phyloP scores from a whole-genome alignment of 23 tunicate genomes.

The Styela clava region DNA sequence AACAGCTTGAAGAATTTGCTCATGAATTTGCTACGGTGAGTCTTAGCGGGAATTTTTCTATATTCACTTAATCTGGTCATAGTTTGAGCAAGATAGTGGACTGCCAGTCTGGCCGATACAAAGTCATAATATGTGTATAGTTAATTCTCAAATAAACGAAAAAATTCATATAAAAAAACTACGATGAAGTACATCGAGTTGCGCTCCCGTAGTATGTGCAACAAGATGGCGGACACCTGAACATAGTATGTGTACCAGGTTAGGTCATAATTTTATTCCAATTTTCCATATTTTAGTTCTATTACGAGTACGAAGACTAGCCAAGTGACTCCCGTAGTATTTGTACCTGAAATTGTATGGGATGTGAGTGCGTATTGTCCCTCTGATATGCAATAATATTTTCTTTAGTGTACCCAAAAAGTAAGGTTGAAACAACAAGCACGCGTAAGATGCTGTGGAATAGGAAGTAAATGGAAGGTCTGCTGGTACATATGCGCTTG shows the following conservation, averaged over 20 bases:
- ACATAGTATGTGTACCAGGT: too few relatives aligned
- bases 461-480: conserved; percentile 31
- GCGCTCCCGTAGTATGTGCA: neutral
- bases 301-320: too few relatives aligned
- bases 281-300: neutral
- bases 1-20: neutral
- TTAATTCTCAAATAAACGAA: neutral
- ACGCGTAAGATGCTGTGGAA: conserved; percentile 43
- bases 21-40: neutral
- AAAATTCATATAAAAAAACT: neutral
- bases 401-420: conserved; percentile 3
- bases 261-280: neutral
- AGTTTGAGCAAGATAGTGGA: too few relatives aligned
- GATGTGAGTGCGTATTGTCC: neutral
- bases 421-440: conserved; percentile 38
- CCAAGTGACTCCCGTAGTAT: neutral
- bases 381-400: too few relatives aligned
- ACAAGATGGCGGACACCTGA: too few relatives aligned
- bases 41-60: neutral
- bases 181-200: neutral
- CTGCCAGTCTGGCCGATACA: too few relatives aligned
- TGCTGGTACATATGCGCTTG: conserved; percentile 71
- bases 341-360: neutral
- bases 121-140: too few relatives aligned
- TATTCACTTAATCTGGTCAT: too few relatives aligned